These are phyloP conservation scores for Meriones psammophilus DNA, from an alignment of 2,797 vertebrate species.

Conservation along the genomic window DNA sequence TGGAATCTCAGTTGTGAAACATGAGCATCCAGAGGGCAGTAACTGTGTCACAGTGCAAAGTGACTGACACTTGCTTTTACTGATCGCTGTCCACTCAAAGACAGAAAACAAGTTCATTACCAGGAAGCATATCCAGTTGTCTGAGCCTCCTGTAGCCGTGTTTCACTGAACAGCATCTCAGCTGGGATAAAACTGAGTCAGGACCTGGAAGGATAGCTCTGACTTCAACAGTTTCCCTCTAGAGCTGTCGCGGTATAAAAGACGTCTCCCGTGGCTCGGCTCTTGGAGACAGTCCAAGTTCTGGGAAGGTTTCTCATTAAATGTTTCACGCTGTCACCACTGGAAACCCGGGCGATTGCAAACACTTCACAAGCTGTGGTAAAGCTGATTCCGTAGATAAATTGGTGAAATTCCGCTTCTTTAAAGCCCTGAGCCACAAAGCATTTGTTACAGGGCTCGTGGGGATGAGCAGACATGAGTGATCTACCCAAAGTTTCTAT, in stretches of 20 bases:
- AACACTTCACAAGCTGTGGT: neutral
- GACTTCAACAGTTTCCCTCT: conserved; percentile 3
- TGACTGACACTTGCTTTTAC: neutral
- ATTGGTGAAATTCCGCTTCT: neutral
- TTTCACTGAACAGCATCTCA: neutral
- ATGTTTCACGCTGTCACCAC: neutral
- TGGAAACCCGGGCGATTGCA: conserved; percentile 3
- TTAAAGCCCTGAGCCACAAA: conserved; percentile 3
- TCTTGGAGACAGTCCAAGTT: neutral
- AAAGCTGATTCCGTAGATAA: neutral
- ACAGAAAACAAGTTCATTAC: neutral
- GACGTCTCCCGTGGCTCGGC: neutral
- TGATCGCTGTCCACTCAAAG: neutral
- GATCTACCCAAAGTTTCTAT: neutral
- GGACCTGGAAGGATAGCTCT: neutral
- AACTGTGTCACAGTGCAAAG: neutral
- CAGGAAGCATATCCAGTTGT: neutral
- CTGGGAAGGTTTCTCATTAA: conserved; percentile 48
- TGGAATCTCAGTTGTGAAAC: neutral
- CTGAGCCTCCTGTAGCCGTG: neutral
- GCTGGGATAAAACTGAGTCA: conserved; percentile 9
- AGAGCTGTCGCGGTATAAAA: neutral
- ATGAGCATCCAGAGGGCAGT: neutral
- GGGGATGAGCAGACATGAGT: neutral
- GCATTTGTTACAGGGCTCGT: neutral